These are phyloP conservation scores for Heterodera schachtii DNA, from an alignment of 1,140 invertebrate genomes.

Conservation along the genomic window DNA sequence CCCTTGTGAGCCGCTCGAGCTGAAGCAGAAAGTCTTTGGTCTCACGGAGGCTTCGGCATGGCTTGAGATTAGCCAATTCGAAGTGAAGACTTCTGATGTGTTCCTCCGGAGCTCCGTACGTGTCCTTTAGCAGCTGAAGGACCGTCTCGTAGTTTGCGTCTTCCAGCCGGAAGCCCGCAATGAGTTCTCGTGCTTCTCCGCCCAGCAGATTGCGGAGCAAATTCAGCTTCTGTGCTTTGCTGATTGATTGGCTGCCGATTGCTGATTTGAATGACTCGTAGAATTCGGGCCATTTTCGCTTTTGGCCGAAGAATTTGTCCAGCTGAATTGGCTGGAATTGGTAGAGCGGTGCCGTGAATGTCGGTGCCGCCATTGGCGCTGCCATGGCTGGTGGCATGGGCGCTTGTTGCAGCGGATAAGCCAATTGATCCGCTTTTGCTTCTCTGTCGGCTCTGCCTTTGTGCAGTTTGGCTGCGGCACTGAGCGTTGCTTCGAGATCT, in stretches of 20 bases:
- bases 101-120: neutral
- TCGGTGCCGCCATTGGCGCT: neutral
- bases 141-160: conserved; percentile 3
- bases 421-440: neutral
- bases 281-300: conserved; percentile 6
- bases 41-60: neutral
- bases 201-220: neutral
- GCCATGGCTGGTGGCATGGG: too few species aligned
- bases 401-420: neutral
- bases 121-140: neutral
- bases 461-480: neutral
- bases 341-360: neutral
- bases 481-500: neutral
- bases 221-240: neutral
- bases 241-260: neutral
- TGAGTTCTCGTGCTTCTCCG: neutral
- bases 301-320: too few species aligned
- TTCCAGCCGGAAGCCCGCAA: conserved; percentile 8
- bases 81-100: neutral
- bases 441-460: neutral
- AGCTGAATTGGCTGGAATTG: neutral
- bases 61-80: neutral
- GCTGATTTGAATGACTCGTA: conserved; percentile 9
- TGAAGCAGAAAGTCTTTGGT: neutral
- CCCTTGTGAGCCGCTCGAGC: neutral